These are phyloP conservation scores for Orthonyx spaldingii DNA, from an alignment of 2,113 vertebrate species.

Conservation along the genomic window DNA sequence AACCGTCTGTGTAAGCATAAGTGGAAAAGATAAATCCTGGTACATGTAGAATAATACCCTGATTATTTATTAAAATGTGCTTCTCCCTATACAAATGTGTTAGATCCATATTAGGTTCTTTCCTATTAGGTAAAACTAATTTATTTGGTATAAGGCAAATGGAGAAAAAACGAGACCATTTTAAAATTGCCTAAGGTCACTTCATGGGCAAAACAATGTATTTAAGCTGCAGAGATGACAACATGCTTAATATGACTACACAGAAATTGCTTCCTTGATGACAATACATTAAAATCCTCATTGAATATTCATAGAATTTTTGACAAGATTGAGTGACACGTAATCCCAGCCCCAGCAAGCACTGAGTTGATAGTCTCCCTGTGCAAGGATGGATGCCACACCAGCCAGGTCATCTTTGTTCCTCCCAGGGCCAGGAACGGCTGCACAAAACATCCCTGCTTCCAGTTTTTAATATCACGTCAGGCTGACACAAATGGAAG, in stretches of 20 bases:
- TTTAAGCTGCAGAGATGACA: conserved; percentile 70
- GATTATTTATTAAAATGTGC: conserved; percentile 42
- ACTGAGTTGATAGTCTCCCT: background rate
- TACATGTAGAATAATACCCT: background rate
- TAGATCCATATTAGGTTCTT: conserved; percentile 15
- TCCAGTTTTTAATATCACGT: background rate
- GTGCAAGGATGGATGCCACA: background rate
- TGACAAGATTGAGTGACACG: conserved; percentile 72
- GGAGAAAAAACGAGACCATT: conserved; percentile 36
- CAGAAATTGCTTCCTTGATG: conserved; percentile 71
- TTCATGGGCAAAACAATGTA: conserved; percentile 74
- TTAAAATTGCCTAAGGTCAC: conserved; percentile 70
- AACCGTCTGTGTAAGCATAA: background rate
- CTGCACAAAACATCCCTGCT: background rate
- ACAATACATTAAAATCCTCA: conserved; percentile 75
- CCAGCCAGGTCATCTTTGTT: conserved; percentile 33
- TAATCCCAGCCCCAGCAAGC: conserved; percentile 45
- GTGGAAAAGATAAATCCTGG: conserved; percentile 36
- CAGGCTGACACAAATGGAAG: conserved; percentile 3
- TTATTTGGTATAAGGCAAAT: conserved; percentile 51
- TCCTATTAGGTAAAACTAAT: conserved; percentile 63
- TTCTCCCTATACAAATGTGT: conserved; percentile 8
- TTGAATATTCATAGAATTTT: conserved; percentile 78
- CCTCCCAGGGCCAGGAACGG: background rate
- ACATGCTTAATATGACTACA: conserved; percentile 70